Percentiles rank a stretch among this genome's conserved stretches.
These are phyloP conservation scores for Holothuria leucospilota DNA, from an alignment of 53 echinoderm and acorn worm genomes.

Conservation along the genomic window DNA sequence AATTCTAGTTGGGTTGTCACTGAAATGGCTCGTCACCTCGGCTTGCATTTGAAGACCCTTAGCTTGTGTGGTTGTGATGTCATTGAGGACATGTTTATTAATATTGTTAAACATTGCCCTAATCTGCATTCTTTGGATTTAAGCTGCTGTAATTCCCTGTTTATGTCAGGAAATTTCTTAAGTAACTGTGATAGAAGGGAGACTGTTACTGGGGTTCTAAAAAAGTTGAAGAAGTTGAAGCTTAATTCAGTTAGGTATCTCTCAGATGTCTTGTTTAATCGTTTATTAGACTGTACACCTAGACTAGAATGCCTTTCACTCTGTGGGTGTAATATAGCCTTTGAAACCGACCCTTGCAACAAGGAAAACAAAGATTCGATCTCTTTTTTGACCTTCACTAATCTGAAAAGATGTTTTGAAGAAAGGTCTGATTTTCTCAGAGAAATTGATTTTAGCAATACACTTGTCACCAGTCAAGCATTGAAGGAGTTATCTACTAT, in stretches of 20 bases:
- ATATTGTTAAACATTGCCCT: conserved; percentile 75
- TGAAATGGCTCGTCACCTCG: conserved; percentile 83
- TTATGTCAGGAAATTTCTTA: conserved; percentile 97
- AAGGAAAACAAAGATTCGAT: conserved; percentile 57
- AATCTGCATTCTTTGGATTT: conserved; percentile 73
- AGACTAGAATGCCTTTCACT: conserved; percentile 76
- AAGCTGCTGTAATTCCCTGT: conserved; percentile 90
- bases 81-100: conserved; percentile 75
- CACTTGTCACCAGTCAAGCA: conserved; percentile 74
- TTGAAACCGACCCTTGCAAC: conserved; percentile 66
- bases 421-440: conserved; percentile 42
- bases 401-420: conserved; percentile 69
- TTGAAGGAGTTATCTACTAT: conserved; percentile 70
- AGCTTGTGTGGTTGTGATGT: conserved; percentile 90
- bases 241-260: conserved; percentile 74
- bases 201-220: conserved; percentile 48
- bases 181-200: conserved; percentile 54
- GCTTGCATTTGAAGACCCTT: conserved; percentile 74
- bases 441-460: conserved; percentile 78
- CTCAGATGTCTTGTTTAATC: conserved; percentile 81
- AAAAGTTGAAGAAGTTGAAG: conserved; percentile 63
- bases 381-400: conserved; percentile 77
- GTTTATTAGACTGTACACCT: conserved; percentile 70
- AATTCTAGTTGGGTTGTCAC: conserved; percentile 63
- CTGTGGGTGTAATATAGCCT: conserved; percentile 87